Base-by-base conservation (phyloP, 2,888 invertebrate species). In the Asteroscopus sphinx region DNA sequence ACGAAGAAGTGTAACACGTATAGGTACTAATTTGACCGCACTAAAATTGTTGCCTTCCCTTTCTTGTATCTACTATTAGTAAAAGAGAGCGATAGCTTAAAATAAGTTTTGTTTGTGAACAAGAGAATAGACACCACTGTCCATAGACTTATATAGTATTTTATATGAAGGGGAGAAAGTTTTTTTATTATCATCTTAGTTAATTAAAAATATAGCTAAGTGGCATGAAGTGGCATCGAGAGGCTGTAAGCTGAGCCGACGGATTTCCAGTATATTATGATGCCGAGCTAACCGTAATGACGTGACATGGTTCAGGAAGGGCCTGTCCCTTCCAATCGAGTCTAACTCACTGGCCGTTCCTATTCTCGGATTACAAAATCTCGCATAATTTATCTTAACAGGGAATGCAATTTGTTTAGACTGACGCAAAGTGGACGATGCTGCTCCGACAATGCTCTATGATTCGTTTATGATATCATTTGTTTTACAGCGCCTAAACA, bases 391-490 rank as follows among this genome's bases (percentile, higher is more conserved):
- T 82, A 77, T 79, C 81, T 76, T 73, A 58, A 65, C 52, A 73
- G 63, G 68, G 74, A 80, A 79, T 81, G 85, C 80, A 83, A 83
- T 85, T 83, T 85, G 71, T 81, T 79, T 80, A 80, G 77, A 80
- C 81, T 83, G 83, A 79, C 68, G 68, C 44, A 51, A 69, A 69
- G 61, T 74, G 46, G 61, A 71, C 62, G 68, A 67, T 32, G 62
- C 51, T 48, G 54, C 68, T 48, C 73, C 54, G 40, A 57, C 75
- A 76, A 77, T 76, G 61, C 60, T 61, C 73, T 65, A 64, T 68
- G 65, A 75, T 71, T 68, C 63, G 73, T 71, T 78, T 68, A 77
- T 77, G 58, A 67, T 69, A 64, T 55, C 67, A 56, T 70, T 73
- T 71, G 66, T 69, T 68, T 70, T 69, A 73, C 61, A 46, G 55